These are phyloP conservation scores for Hypselothyrea guttata DNA, from an alignment of 2,888 invertebrate species.

Conservation along the genomic window DNA sequence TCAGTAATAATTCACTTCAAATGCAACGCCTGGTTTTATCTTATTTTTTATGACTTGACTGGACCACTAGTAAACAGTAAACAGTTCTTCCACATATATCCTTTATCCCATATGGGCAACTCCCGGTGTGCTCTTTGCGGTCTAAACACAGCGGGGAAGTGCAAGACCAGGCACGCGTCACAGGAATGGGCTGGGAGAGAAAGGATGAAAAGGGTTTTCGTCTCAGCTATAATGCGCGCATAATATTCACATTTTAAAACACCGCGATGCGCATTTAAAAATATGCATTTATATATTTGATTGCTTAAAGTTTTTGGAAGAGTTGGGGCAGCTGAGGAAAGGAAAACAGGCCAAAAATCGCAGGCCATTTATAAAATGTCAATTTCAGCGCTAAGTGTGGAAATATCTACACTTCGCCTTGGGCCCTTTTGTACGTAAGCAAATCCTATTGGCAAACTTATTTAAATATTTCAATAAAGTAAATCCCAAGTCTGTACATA, in stretches of 20 bases:
- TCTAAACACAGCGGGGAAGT: slow-evolving; percentile 61
- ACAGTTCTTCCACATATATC: slow-evolving; percentile 4
- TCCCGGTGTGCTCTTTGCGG: slow-evolving; percentile 61
- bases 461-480: slow-evolving; percentile 81
- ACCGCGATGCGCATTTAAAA: slow-evolving; percentile 45
- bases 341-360: slow-evolving; percentile 29
- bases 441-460: slow-evolving; percentile 77
- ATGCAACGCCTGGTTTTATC: slow-evolving; percentile 7
- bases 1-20: slow-evolving; percentile 46
- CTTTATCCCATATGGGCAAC: slow-evolving; percentile 47
- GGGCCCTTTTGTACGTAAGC: slow-evolving; percentile 56
- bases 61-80: slow-evolving; percentile 15
- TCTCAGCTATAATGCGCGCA: slow-evolving; percentile 58
- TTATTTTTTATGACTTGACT: slow-evolving; percentile 32
- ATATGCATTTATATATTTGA: slow-evolving; percentile 67
- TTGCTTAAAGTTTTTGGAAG: slow-evolving; percentile 62
- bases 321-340: neutral
- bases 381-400: slow-evolving; percentile 61
- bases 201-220: slow-evolving; percentile 48
- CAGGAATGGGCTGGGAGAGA: slow-evolving; percentile 21
- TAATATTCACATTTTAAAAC: slow-evolving; percentile 65
- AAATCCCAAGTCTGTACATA: slow-evolving; percentile 71
- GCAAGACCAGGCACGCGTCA: slow-evolving; percentile 56
- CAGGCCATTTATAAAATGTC: slow-evolving; percentile 78
- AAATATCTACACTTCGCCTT: slow-evolving; percentile 54